Evolutionary conservation across 2,113 vertebrate genomes (phyloP).

Genomic region (Nothocercus julius): DNA sequence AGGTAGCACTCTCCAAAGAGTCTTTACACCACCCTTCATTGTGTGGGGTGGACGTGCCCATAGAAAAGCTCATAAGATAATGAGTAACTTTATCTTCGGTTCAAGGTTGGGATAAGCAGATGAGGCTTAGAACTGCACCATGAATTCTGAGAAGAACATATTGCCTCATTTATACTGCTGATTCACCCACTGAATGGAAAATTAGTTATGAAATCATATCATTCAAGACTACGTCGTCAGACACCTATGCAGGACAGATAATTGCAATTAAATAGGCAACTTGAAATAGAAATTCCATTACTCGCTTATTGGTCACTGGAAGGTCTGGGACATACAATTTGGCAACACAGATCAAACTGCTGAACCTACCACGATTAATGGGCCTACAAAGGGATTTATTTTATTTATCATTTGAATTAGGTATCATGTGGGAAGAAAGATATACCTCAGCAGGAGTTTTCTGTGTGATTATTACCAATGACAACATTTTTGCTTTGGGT

Average conservation of each 20-base stretch:
- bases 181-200: constrained; percentile 14
- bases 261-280: not conserved
- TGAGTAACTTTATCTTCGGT: not conserved
- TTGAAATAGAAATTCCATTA: not conserved
- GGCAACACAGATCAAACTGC: not conserved
- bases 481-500: not conserved
- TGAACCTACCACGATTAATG: not conserved
- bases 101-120: not conserved
- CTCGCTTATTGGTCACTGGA: not conserved
- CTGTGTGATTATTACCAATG: not conserved
- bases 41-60: not conserved
- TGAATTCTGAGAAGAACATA: not conserved
- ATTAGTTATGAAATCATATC: not conserved
- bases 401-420: not conserved
- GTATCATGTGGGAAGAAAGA: not conserved
- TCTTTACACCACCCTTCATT: not conserved
- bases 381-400: not conserved
- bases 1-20: not conserved
- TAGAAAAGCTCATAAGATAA: not conserved
- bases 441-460: not conserved
- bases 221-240: not conserved
- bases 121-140: not conserved
- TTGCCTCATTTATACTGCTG: constrained; percentile 12
- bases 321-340: not conserved
- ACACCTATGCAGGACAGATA: not conserved